Evolutionary conservation across 2,797 vertebrate genomes (phyloP).

Genomic region (Pangasius larnaudii): DNA sequence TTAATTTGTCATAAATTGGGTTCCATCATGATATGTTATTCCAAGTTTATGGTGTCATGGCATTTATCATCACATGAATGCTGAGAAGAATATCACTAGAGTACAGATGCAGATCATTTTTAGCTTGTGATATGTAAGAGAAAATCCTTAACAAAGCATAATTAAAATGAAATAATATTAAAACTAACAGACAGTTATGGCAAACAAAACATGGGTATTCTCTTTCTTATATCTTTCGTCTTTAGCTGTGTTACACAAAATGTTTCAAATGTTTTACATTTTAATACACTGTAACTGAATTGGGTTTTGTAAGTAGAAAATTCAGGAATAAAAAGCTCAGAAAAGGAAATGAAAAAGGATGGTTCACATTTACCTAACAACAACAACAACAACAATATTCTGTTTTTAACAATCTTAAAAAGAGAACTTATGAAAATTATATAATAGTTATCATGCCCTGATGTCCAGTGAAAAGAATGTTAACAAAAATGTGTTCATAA

Average conservation of each 20-base stretch:
- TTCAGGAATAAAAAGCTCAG: neutral
- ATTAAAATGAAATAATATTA: neutral
- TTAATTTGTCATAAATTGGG: neutral
- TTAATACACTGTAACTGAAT: too few relatives aligned
- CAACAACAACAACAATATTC: neutral
- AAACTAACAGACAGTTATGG: neutral
- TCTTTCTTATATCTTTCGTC: neutral
- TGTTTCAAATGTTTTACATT: too few relatives aligned
- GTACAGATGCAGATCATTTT: neutral
- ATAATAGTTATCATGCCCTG: neutral
- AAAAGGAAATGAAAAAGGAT: neutral
- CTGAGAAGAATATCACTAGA: neutral
- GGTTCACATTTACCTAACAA: neutral
- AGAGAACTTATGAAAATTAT: neutral
- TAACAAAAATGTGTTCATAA: neutral
- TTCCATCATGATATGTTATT: neutral
- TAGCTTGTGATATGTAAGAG: neutral
- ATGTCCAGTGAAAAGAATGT: neutral
- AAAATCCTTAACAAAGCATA: neutral
- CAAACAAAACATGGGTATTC: neutral
- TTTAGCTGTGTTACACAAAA: neutral
- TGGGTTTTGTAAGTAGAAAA: too few relatives aligned
- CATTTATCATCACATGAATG: neutral
- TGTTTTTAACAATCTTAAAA: neutral
- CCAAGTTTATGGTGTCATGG: neutral